Evolutionary conservation across 2,113 vertebrate species (phyloP).

Genomic region (Serilophus lunatus): DNA sequence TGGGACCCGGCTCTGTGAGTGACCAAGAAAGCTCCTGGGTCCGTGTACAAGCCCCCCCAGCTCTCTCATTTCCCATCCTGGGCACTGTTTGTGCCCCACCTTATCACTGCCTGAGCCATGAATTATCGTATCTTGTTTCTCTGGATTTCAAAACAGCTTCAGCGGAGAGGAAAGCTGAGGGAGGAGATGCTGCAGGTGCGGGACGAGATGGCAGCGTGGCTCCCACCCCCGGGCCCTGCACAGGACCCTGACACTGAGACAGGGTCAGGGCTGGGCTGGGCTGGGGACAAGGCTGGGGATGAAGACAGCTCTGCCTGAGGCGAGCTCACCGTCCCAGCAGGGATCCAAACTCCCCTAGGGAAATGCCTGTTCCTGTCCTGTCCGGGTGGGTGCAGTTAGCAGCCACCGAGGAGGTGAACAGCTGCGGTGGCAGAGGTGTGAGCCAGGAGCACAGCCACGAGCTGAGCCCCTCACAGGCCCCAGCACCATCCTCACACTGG

Average conservation of each 20-base stretch:
- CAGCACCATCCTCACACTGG: fast-evolving
- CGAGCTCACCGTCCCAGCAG: fast-evolving
- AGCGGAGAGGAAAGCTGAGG: background rate
- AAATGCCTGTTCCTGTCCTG: background rate
- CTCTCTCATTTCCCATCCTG: background rate
- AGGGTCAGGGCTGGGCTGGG: background rate
- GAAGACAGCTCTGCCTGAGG: background rate
- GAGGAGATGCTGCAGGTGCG: slow-evolving; percentile 16
- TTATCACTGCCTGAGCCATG: background rate
- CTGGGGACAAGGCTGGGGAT: background rate
- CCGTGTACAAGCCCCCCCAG: background rate
- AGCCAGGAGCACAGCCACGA: fast-evolving
- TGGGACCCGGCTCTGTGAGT: background rate
- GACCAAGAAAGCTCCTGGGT: background rate
- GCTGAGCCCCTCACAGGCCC: background rate
- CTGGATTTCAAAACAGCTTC: slow-evolving; percentile 21
- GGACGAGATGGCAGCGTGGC: fast-evolving
- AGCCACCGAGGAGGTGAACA: background rate
- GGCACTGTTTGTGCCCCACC: slow-evolving; percentile 9
- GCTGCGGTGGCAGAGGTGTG: fast-evolving
- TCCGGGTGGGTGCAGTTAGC: fast-evolving
- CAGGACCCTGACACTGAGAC: fast-evolving
- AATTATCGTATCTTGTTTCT: background rate
- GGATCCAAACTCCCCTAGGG: background rate
- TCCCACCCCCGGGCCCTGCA: background rate